Base-by-base conservation (phyloP, 2,888 invertebrate genomes). In the Phyllotreta striolata region DNA sequence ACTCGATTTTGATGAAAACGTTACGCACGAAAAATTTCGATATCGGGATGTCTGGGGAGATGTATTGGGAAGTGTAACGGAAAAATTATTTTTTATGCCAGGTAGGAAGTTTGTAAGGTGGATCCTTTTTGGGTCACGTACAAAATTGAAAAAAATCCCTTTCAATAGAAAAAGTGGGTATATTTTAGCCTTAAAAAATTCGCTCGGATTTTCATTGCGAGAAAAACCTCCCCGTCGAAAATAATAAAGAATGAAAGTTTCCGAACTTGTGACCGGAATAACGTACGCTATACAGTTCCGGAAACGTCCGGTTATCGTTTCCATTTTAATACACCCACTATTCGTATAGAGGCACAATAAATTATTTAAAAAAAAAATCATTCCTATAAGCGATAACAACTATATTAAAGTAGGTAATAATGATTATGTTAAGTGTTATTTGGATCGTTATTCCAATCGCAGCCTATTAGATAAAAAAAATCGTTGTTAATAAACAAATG, bases 1-100 rank as follows among this genome's bases (percentile, higher is more conserved):
- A 60, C 12, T 60, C 44, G 54, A 54, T 60, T 52, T 60, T 60
- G 60, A 60, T 60, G 60, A 60, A 60, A 60, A 54, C 52, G 49
- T 60, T 38, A 52, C 54, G 60, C 60, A 60, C 60, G 60, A 54
- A 54, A 44, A 52, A 60, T 44, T 54, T 60, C 44, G 52, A 60
- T 60, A 54, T 60, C 39, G 52, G 41, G 40, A 59, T 59, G 58
- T 59, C 58, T 59, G 35, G 40, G 35, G 58, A 59, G 59, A 59
- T 59, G 41, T 59, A 59, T 44, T 37, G 40, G 60, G 38, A 52
- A 52, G 10, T 52, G 52, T 52, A 44, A 54, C 37, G 44, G 44
- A 60, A 54, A 60, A 60, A 52, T 44, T 41, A 44, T 60, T 60
- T 60, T 60, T 60, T 60, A 54, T 54, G 44, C 12, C 52, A 60